phyloP scores from a whole-genome alignment of 2,113 vertebrate species.

The Gallinago jamesoni region DNA sequence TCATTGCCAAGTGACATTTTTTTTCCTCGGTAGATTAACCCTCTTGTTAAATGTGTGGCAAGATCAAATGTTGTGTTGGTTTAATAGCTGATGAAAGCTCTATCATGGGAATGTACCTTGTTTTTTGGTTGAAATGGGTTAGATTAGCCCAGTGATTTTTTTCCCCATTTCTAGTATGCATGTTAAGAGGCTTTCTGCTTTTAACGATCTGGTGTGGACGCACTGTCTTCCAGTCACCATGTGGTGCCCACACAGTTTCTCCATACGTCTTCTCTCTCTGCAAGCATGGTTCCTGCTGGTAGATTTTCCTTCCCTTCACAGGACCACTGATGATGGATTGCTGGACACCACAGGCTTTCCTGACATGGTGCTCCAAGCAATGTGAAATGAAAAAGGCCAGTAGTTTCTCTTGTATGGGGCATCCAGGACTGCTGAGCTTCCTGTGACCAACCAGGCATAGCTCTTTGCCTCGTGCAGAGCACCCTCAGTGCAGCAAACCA shows the following conservation, averaged over 20 bases:
- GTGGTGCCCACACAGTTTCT: not conserved
- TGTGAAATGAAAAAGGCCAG: not conserved
- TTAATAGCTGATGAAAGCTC: slow-evolving; percentile 21
- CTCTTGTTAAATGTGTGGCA: not conserved
- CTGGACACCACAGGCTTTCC: not conserved
- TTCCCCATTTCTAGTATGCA: not conserved
- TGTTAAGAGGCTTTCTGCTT: not conserved
- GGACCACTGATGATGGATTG: not conserved
- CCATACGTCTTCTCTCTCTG: not conserved
- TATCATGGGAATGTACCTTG: not conserved
- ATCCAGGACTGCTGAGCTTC: not conserved
- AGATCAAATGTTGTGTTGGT: not conserved
- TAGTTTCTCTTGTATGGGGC: not conserved
- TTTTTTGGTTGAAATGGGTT: slow-evolving; percentile 9
- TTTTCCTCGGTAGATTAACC: not conserved
- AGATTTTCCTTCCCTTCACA: not conserved
- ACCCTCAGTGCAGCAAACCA: not conserved
- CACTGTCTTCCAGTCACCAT: not conserved
- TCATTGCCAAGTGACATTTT: not conserved
- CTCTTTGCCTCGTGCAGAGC: not conserved
- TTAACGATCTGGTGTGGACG: not conserved
- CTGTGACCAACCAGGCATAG: not conserved
- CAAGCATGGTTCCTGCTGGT: not conserved
- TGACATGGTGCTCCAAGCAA: not conserved
- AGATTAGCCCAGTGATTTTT: not conserved